Evolutionary conservation across 1,140 invertebrate genomes (phyloP), one percentile per base, ranked within the genome.

Genomic region (Telenomus remus): DNA sequence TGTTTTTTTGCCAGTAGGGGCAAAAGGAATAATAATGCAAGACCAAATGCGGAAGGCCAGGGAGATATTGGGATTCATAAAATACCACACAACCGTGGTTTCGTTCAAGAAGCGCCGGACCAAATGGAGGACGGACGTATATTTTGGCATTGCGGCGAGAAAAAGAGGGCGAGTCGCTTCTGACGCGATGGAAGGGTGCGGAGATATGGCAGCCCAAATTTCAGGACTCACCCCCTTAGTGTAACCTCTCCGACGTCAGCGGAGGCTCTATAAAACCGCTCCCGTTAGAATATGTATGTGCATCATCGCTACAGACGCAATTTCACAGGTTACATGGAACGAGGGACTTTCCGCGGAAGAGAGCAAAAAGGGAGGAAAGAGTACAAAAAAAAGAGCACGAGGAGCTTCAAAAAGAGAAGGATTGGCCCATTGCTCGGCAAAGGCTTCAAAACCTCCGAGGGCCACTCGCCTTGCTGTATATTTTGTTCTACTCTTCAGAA

Each of bases 401-500:
- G 57, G 47, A 66, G 66, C 16, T 55, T 49, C 50, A 71, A 80
- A 73, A 68, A 76, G 63, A 73, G 68, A 71, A 71, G 74, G 66
- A 54, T 70, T 56, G 70, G 49, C 47, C 73, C 65, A 59, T 51
- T 39, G 35, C 44, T 34, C 51, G 16, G 57, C 13, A 55, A 65
- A 70, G 65, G 59, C 59, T 69, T 39, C 27, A 53, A 39, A 53
- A 61, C 59, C 59, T 78, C 64, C 34, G 74, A 73, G 79, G 69
- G 61, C 64, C 60, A 69, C 63, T 72, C 64, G 61, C 61, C 70
- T 83, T 85, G 80, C 79, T 86, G 84, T 27, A 27, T 83, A 86
- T 86, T 85, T 87, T 84, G 80, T 86, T 85, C 82, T 83, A 86
- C 81, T n/a, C n/a, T 87, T 83, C 61, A 87, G n/a, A 87, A 86